Evolutionary conservation across 2,113 vertebrate species (phyloP), one percentile per base, ranked within the genome.

Genomic region (Perca flavescens): DNA sequence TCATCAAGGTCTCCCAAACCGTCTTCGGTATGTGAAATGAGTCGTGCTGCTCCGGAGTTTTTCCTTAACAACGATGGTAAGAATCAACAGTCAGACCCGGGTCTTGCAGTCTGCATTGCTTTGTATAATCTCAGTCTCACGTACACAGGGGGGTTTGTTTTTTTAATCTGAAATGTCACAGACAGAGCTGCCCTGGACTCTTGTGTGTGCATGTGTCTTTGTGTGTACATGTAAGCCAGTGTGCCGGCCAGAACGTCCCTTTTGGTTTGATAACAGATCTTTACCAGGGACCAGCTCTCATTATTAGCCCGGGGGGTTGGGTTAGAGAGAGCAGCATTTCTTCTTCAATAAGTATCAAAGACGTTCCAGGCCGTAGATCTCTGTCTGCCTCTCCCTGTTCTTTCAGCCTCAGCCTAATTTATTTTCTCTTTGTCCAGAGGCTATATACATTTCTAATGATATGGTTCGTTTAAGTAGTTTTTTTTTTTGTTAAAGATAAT

Each of bases 141-240:
- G 61, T 28, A 28, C 12, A 56, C 43, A 61, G 3, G 34, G 34
- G 57, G 36, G 34, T 34, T 77, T 77, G 73, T 71, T 82, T 82
- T 52, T 77, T 47, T 16, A 13, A 62, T 67, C 74, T 58, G 66
- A 85, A 84, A 79, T 82, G 83, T 85, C 86, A 82, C 65, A 53
- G 46, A 40, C 74, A 62, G 75, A 85, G 70, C 40, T 56, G 12
- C 71, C 78, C 28, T 34, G 14, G 31, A 46, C 12, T 66, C 49
- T 22, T 25, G 49, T 15, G 36, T 22, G 11, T 15, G 21, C 22
- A 2, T 25, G 5, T 22, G 40, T 49, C 31, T 62, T 34, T 4
- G 19, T 21, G 14, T 4, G 1, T 47, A 6, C 3, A 13, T 54
- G 25, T 36, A 19, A 0, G 53, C 9, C 0, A 46, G 63, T 67